Evolutionary conservation across 2,113 vertebrate species (phyloP), one percentile per base, ranked within the genome.

Genomic region (western clawed frog (Xenopus tropicalis)): DNA sequence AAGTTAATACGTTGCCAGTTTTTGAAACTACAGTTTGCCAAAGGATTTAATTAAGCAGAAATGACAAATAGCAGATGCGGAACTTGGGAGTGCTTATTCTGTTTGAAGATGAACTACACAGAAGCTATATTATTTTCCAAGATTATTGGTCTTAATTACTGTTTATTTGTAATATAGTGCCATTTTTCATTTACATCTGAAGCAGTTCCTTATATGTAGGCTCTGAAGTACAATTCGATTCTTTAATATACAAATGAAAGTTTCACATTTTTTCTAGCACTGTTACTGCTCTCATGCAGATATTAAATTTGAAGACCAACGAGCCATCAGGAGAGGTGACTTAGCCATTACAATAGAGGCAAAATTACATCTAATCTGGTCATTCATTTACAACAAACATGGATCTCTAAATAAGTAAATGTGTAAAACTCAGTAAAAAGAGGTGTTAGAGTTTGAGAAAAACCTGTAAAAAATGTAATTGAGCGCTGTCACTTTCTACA

Each of bases 61-160:
- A 54, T 20, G 16, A 54, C 52, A 54, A 54, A 54, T 54, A 17
- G 52, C 52, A 17, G 52, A 54, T 54, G 52, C 8, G 52, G 17
- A 54, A 54, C 52, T 54, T 54, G 14, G 44, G 64, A 46, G 21
- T 14, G 44, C 43, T 54, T 54, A 29, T 9, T 52, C 9, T 29
- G 23, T n/a, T 56, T 14, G 42, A 68, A 68, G 23, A n/a, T 19
- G 7, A 56, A 24, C 44, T 56, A 68, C 51, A 56, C 19, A 17
- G 25, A 29, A 56, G 19, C 66, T 54, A 68, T 68, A 48, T 54
- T 25, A 68, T 68, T 68, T 54, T 56, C 66, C 37, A 7, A 56
- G 48, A n/a, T 14, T 68, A 56, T 56, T 29, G 24, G 51, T 65
- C 66, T 56, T 68, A 68, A 68, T 56, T 68, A 68, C 19, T 56